A percentile compares a stretch with the other conserved stretches of the same genome.
Conservation (phyloP, 2,797 vertebrate genomes). For the Microcaecilia unicolor region DNA sequence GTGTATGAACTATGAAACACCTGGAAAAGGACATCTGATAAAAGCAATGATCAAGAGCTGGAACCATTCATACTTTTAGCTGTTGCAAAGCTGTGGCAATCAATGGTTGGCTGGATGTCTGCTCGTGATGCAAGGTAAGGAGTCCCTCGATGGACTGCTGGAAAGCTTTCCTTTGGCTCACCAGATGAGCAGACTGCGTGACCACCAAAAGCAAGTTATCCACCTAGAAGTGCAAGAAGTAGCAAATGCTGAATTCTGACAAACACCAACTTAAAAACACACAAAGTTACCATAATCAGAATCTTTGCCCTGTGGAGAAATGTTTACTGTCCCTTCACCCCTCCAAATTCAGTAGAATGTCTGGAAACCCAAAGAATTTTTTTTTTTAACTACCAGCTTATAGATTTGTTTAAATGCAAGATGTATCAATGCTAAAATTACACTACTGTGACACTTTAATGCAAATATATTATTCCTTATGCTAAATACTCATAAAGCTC, state of each 20-base stretch:
- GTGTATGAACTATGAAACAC: no score
- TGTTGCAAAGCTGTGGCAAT: conserved; percentile 86
- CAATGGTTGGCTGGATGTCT: conserved; percentile 93
- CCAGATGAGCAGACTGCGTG: conserved; percentile 84
- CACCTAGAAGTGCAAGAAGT: conserved; percentile 52
- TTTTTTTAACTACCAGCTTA: conserved; percentile 4
- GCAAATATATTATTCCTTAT: no score
- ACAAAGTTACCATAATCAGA: neutral
- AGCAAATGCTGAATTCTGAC: neutral
- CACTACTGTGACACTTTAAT: no score
- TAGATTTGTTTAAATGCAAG: neutral
- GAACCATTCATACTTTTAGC: conserved; percentile 73
- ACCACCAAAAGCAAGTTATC: conserved; percentile 87
- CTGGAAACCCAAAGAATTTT: no score
- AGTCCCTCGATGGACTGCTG: conserved; percentile 85
- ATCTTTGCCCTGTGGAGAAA: neutral
- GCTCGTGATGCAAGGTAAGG: conserved; percentile 79
- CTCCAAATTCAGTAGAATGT: no score
- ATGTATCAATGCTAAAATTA: neutral
- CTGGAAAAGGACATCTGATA: no score
- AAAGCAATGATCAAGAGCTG: no score
- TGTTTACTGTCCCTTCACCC: no score
- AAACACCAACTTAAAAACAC: neutral
- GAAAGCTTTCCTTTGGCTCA: conserved; percentile 83
- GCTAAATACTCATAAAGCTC: no score